phyloP scores from a whole-genome alignment of 2,888 invertebrate genomes.

The Trisateles emortualis region DNA sequence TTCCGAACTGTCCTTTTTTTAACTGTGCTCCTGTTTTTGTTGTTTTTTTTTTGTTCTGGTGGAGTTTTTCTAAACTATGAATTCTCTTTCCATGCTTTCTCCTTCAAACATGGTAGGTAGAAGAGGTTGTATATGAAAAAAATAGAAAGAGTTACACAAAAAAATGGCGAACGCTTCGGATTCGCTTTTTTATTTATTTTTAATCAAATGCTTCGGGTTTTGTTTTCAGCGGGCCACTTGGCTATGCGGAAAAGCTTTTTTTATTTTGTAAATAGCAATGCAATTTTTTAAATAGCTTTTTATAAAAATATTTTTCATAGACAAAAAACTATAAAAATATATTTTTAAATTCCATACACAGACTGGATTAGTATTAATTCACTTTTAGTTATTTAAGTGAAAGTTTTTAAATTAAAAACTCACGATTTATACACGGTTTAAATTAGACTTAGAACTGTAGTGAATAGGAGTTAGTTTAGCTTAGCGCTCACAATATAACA shows the following conservation, averaged over 20 bases:
- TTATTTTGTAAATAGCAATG: constrained; percentile 37
- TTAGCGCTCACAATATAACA: constrained; percentile 31
- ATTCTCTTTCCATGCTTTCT: constrained; percentile 86
- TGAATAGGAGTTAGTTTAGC: constrained; percentile 39
- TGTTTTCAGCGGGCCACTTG: constrained; percentile 37
- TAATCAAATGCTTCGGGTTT: constrained; percentile 34
- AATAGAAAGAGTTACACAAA: constrained; percentile 58
- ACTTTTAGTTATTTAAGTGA: constrained; percentile 2
- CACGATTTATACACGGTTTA: constrained; percentile 30
- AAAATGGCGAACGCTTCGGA: constrained; percentile 31
- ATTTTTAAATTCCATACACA: constrained; percentile 40
- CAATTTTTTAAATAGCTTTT: constrained; percentile 29
- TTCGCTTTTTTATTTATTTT: constrained; percentile 39
- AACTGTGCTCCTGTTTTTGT: constrained; percentile 50
- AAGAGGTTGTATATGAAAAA: constrained; percentile 84
- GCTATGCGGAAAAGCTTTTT: constrained; percentile 40
- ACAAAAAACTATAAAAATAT: constrained; percentile 19
- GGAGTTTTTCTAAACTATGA: constrained; percentile 76
- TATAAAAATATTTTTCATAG: constrained; percentile 21
- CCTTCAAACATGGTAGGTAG: constrained; percentile 86
- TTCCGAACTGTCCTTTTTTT: constrained; percentile 49
- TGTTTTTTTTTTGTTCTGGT: constrained; percentile 49
- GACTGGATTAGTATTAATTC: constrained; percentile 36
- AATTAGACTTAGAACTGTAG: constrained; percentile 46
- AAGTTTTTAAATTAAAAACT: constrained; percentile 4